Evolutionary conservation across 2,113 vertebrate genomes (phyloP), one percentile per base, ranked within the genome.

Genomic region (Etia nguti): DNA sequence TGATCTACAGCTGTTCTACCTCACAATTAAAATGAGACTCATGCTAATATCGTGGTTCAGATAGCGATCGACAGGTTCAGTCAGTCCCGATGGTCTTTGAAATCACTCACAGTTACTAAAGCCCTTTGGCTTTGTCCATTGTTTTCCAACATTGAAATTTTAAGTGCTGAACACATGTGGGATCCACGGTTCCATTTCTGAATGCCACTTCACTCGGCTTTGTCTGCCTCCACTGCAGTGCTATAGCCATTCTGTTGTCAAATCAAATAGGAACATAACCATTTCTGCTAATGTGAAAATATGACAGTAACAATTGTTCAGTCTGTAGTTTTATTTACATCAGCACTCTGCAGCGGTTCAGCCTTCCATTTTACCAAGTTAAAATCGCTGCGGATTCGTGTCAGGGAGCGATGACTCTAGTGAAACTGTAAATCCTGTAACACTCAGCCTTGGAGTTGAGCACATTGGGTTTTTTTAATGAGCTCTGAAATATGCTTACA

Each of bases 401-500:
- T 52, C 29, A 11, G 26, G 54, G 59, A 81, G 73, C 4, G 77
- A 89, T 80, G 82, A 86, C 59, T 87, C 56, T 13, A 68, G 38
- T 3, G n/a, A 84, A 79, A 80, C 15, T 4, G 3, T 41, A 81
- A 79, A 85, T 48, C 48, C 46, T 54, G 56, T 75, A 11, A 36
- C 10, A 26, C 22, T 36, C 84, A 81, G 48, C 88, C 83, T 84
- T 55, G 79, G 26, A 85, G 59, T 60, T 18, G 73, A 82, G 55
- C 5, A 2, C 36, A 86, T 73, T 82, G 80, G 83, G 82, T 83
- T 83, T 81, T n/a, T 83, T 82, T 88, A 90, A 92, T 85, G 86
- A 94, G 84, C 29, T 62, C 62, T 36, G 52, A 88, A 91, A 91
- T 87, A 52, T 91, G 90, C 87, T 89, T 85, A 88, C 90, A 89